Conservation (phyloP, 2,888 invertebrate species). For the Drosophila limbata region DNA sequence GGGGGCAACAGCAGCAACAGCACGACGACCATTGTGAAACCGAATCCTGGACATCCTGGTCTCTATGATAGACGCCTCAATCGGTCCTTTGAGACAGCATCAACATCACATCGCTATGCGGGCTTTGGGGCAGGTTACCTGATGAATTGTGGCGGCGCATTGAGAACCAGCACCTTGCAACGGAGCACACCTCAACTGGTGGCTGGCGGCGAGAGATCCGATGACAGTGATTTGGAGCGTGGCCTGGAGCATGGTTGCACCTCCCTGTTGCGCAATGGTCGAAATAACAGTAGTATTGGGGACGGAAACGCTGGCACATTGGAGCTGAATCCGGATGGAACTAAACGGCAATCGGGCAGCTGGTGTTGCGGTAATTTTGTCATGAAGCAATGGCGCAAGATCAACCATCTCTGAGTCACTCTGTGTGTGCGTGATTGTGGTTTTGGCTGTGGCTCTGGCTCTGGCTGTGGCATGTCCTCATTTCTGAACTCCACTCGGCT, state of each 20-base stretch:
- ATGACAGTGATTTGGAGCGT: constrained; percentile 74
- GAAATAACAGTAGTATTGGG: background rate
- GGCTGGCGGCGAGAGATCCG: constrained; percentile 67
- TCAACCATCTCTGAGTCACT: constrained; percentile 88
- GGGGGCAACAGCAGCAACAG: constrained; percentile 5
- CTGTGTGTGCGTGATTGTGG: constrained; percentile 14
- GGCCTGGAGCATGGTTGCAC: constrained; percentile 44
- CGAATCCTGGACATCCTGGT: constrained; percentile 77
- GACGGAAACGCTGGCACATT: constrained; percentile 15
- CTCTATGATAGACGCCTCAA: constrained; percentile 85
- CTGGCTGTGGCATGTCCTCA: constrained; percentile 48
- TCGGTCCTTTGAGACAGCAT: constrained; percentile 85
- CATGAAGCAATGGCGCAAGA: constrained; percentile 90
- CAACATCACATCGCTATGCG: constrained; percentile 80
- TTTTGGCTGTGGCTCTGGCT: constrained; percentile 4
- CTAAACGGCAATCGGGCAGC: constrained; percentile 84
- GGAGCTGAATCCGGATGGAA: constrained; percentile 71
- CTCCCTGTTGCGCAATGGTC: constrained; percentile 51
- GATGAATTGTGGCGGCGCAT: constrained; percentile 73
- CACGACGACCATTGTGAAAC: constrained; percentile 65
- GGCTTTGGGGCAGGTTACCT: constrained; percentile 81
- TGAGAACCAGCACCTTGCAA: constrained; percentile 82
- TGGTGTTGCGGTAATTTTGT: constrained; percentile 94
- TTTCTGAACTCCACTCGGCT: constrained; percentile 29
- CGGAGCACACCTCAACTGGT: constrained; percentile 84